Conservation (phyloP, 2,797 vertebrate species). For the Diplodus sargus region DNA sequence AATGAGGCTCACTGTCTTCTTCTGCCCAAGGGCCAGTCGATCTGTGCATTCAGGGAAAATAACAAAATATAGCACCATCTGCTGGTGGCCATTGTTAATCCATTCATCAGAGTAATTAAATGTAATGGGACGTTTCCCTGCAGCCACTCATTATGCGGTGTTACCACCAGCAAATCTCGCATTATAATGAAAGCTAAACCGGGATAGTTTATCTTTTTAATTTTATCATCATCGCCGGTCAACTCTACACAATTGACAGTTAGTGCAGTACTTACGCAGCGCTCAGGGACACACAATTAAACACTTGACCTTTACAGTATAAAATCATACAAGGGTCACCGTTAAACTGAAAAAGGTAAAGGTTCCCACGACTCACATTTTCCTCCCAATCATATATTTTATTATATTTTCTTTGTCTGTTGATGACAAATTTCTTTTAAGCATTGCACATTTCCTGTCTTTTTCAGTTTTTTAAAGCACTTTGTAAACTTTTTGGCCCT, state of each 20-base stretch:
- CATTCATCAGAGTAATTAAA: constrained; percentile 65
- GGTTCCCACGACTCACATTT: not conserved
- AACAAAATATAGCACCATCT: constrained; percentile 69
- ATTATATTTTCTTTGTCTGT: not conserved
- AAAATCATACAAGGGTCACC: constrained; percentile 16
- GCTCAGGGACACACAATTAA: constrained; percentile 38
- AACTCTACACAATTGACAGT: constrained; percentile 45
- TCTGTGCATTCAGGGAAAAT: constrained; percentile 28
- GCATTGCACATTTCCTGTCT: not conserved
- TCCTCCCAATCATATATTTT: not conserved
- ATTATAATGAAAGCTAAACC: constrained; percentile 49
- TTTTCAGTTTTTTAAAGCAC: not conserved
- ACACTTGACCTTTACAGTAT: constrained; percentile 43
- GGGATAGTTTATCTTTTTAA: constrained; percentile 61
- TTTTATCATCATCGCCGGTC: constrained; percentile 44
- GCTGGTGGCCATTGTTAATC: constrained; percentile 53
- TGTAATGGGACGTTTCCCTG: constrained; percentile 56
- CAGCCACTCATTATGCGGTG: constrained; percentile 58
- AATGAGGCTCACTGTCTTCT: constrained; percentile 48
- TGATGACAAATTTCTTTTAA: not conserved
- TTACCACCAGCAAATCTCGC: constrained; percentile 45
- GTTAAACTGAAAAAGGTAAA: constrained; percentile 24
- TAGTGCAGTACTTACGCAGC: constrained; percentile 33
- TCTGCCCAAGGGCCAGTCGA: constrained; percentile 30
- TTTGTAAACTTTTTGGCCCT: not conserved